Evolutionary conservation across 2,888 invertebrate genomes (phyloP).

Genomic region (Leptopterna dolabrata): DNA sequence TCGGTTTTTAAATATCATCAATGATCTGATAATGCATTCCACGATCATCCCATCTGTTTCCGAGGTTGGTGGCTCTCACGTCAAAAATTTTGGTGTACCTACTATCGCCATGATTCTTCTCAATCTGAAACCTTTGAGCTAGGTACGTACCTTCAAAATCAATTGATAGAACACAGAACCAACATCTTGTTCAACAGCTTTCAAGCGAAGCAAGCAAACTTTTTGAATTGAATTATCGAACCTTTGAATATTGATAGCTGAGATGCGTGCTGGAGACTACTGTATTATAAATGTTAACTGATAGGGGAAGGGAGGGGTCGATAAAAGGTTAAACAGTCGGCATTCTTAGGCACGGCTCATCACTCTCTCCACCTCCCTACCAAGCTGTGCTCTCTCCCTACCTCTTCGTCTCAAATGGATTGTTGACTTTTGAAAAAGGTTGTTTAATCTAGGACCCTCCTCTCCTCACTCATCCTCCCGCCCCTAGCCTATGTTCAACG

Average conservation of each 20-base stretch:
- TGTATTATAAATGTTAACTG: background rate
- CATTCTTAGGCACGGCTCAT: slow-evolving; percentile 53
- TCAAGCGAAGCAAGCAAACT: too few species aligned
- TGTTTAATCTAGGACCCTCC: slow-evolving; percentile 53
- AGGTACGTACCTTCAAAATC: too few species aligned
- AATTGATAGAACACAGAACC: too few species aligned
- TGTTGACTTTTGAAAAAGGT: slow-evolving; percentile 56
- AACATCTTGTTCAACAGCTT: too few species aligned
- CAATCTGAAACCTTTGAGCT: too few species aligned
- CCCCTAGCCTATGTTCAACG: background rate
- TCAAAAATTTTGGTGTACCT: too few species aligned
- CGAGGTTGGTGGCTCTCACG: too few species aligned
- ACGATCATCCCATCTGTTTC: too few species aligned
- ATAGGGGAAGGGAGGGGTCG: slow-evolving; percentile 8
- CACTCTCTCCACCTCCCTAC: slow-evolving; percentile 17
- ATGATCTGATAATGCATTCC: too few species aligned
- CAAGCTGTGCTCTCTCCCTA: background rate
- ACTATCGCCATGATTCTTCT: too few species aligned
- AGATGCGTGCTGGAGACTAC: background rate
- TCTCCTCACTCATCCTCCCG: background rate
- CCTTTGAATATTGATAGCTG: background rate
- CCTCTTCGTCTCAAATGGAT: slow-evolving; percentile 52
- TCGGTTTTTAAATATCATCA: too few species aligned
- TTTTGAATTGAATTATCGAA: background rate
- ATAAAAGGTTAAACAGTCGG: slow-evolving; percentile 54